Conservation (phyloP, 2,797 vertebrate species). For the Loris lydekkerianus region DNA sequence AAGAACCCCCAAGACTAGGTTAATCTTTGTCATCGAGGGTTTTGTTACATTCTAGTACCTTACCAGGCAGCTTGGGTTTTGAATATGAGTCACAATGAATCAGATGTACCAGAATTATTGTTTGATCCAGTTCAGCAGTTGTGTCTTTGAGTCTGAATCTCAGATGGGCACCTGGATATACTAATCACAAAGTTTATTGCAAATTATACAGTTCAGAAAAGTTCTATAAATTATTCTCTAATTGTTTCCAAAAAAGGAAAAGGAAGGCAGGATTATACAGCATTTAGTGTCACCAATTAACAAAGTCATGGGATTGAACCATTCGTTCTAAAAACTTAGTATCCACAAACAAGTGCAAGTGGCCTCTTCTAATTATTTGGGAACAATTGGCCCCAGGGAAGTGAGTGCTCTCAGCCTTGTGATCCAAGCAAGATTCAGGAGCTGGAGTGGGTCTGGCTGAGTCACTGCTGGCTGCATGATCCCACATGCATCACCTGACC, state of each 20-base stretch:
- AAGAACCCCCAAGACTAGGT: neutral
- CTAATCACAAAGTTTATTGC: neutral
- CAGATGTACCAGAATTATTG: neutral
- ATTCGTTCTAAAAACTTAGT: neutral
- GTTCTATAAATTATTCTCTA: neutral
- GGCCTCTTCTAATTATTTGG: conserved; percentile 58
- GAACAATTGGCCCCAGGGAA: conserved; percentile 47
- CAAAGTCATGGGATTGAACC: conserved; percentile 10
- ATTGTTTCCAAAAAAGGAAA: neutral
- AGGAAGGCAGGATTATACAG: neutral
- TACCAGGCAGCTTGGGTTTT: neutral
- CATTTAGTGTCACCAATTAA: neutral
- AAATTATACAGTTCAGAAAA: neutral
- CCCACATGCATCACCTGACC: conserved; percentile 72
- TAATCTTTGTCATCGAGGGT: neutral
- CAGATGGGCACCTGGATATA: conserved; percentile 1
- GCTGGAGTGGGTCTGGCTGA: conserved; percentile 78
- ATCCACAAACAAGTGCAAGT: neutral
- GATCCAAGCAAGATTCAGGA: conserved; percentile 81
- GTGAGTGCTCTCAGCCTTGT: conserved; percentile 65
- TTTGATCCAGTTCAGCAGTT: neutral
- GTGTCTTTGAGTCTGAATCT: neutral
- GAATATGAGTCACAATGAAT: neutral
- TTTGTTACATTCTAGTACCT: conserved; percentile 12
- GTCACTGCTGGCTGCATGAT: conserved; percentile 70